phyloP scores from a whole-genome alignment of 2,113 vertebrate genomes.

The Trogon surrucura region DNA sequence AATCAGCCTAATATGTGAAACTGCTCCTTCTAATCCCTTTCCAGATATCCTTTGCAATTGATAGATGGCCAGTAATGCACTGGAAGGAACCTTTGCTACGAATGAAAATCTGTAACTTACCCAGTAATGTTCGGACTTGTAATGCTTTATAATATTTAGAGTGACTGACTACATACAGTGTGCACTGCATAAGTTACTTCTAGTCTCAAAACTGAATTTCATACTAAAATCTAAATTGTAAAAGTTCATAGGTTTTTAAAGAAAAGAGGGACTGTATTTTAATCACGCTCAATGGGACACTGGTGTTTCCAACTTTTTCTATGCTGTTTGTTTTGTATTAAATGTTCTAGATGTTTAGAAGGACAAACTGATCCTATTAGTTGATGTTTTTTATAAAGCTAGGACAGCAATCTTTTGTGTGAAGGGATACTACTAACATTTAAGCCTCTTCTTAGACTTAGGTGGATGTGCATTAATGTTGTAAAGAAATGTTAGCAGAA shows the following conservation, averaged over 20 bases:
- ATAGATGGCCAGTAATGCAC: background rate
- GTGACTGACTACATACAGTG: background rate
- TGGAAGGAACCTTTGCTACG: background rate
- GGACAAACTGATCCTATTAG: background rate
- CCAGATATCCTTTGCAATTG: background rate
- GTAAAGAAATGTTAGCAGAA: background rate
- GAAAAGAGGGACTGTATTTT: background rate
- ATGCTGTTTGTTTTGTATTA: background rate
- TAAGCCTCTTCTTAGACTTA: background rate
- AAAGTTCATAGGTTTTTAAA: background rate
- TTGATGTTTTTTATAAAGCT: background rate
- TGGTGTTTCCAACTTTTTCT: background rate
- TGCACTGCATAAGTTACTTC: background rate
- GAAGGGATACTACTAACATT: background rate
- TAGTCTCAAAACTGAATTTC: background rate
- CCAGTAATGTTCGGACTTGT: background rate
- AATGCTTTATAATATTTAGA: background rate
- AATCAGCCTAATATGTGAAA: background rate
- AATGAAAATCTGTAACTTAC: background rate
- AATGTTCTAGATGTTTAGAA: background rate
- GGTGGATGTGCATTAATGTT: background rate
- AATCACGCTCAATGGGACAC: rapidly evolving
- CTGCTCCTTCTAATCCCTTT: background rate
- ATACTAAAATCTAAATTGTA: background rate
- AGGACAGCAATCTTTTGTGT: background rate